These are phyloP conservation scores for Nesidiocoris tenuis DNA, from an alignment of 2,888 invertebrate genomes.

Conservation along the genomic window DNA sequence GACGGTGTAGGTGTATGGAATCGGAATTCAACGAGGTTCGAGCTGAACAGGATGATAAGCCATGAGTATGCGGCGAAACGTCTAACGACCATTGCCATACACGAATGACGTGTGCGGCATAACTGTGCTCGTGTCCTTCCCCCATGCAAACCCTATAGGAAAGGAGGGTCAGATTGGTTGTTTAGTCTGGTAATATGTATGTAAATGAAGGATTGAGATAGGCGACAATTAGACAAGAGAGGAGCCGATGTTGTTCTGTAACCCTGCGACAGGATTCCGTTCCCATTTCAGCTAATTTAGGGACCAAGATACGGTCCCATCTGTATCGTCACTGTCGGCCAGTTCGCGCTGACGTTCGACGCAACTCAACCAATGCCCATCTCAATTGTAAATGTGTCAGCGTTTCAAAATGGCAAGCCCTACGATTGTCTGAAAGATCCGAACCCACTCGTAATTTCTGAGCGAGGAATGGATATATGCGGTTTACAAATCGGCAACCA, in stretches of 20 bases:
- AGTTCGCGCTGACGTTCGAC: background rate
- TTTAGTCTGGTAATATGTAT: slow-evolving; percentile 39
- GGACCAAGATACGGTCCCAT: slow-evolving; percentile 21
- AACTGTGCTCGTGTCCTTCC: too few species aligned
- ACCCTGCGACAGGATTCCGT: background rate
- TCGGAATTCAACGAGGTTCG: background rate
- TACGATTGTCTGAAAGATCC: too few species aligned
- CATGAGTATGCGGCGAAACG: background rate
- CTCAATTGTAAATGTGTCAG: background rate
- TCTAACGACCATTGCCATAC: background rate
- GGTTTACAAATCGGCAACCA: too few species aligned
- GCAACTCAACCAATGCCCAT: background rate
- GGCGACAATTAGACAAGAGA: slow-evolving; percentile 35
- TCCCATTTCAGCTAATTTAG: slow-evolving; percentile 24
- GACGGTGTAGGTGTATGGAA: background rate
- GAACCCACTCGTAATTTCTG: too few species aligned
- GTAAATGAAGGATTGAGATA: slow-evolving; percentile 39
- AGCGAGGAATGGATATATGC: too few species aligned
- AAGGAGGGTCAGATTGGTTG: slow-evolving; percentile 27
- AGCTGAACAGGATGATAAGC: background rate
- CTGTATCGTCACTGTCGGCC: background rate
- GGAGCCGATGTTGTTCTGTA: slow-evolving; percentile 31
- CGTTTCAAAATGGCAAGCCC: background rate
- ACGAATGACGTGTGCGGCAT: background rate
- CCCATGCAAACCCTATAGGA: background rate